Evolutionary conservation across 2,888 invertebrate genomes (phyloP), one percentile per base, ranked within the genome.

Genomic region (Aromia moschata): DNA sequence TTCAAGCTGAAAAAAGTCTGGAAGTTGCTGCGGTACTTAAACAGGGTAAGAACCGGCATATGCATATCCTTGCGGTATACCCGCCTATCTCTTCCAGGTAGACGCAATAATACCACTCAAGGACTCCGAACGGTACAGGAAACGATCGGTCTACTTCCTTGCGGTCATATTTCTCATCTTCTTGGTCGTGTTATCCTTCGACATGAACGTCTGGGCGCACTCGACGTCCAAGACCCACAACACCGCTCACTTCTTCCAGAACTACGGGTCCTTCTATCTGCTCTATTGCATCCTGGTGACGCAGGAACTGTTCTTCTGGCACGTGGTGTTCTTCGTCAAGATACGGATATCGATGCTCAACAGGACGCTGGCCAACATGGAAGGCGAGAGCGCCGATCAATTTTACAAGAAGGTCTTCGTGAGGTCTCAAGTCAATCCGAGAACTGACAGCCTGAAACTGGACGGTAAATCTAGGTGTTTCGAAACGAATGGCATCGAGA

Each of bases 271-370:
- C 0, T 83, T 87, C 69, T 88, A 87, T 69, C 70, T 85, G 2
- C 81, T 87, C 67, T 87, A 87, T 80, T 80, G 83, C 61, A 82
- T 86, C 33, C 84, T 86, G 43, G 78, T 86, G 68, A 82, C 84
- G 36, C 77, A 87, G 70, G 86, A 86, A 72, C 79, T 87, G 1
- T 87, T 87, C 72, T 87, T 86, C 56, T 85, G 85, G 25, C 82
- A 87, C 66, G 81, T 84, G 0, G 83, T 86, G 1, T 81, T 85
- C 51, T 85, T 85, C 2, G 81, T 87, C 16, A 82, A 84, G 17
- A 82, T 84, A 30, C 81, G 87, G 12, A 84, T 87, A 16, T 51
- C 49, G 17, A 49, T 38, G 7, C 33, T 65, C 40, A 62, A 65
- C 10, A 41, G 17, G 15, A 40, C 44, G 11, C 20, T 65, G 14